Evolutionary conservation across 2,113 vertebrate genomes (phyloP).

Genomic region (Uria lomvia): DNA sequence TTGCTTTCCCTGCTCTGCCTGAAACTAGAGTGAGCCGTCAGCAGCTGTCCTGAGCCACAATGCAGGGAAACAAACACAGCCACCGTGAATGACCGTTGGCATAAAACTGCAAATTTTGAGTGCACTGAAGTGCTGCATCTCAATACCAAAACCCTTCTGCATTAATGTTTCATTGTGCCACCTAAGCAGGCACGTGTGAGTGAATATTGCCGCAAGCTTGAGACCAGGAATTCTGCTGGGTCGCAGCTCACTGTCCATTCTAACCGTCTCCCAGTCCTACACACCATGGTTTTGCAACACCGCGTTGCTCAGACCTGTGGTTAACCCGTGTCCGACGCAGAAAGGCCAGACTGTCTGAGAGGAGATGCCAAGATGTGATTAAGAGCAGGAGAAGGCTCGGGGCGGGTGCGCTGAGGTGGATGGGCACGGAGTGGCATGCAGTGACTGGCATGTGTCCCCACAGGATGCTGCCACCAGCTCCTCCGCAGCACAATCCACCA

Average conservation of each 20-base stretch:
- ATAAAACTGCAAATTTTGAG: not conserved
- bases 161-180: not conserved
- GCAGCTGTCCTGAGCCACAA: not conserved
- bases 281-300: not conserved
- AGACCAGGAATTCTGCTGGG: not conserved
- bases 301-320: not conserved
- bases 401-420: not conserved
- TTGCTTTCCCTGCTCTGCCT: not conserved
- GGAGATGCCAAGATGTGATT: not conserved
- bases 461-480: fast-evolving
- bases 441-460: not conserved
- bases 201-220: not conserved
- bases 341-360: not conserved
- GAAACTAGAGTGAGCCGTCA: not conserved
- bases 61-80: not conserved
- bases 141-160: not conserved
- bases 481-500: fast-evolving
- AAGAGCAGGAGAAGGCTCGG: not conserved
- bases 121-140: not conserved
- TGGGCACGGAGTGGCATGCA: not conserved
- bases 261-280: not conserved
- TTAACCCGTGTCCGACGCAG: not conserved
- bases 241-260: not conserved
- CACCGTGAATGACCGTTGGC: not conserved
- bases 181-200: fast-evolving